Conservation (phyloP, 1,140 invertebrate genomes). For the Subanguina moxae region DNA sequence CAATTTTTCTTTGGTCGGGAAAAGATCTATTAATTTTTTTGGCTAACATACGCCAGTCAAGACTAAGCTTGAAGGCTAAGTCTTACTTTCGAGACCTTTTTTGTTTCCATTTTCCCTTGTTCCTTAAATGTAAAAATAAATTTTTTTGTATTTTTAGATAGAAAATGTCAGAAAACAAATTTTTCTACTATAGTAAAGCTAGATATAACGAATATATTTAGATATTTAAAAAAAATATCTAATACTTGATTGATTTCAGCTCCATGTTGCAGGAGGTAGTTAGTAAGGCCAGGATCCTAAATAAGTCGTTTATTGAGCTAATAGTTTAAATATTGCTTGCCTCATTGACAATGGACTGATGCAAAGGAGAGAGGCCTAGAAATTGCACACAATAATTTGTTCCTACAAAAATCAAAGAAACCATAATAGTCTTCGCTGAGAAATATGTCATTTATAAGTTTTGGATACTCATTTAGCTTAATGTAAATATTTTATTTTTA, state of each 20-base stretch:
- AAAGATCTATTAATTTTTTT: no score
- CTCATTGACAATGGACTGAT: slow-evolving; percentile 96
- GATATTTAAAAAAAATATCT: background rate
- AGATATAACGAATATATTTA: slow-evolving; percentile 18
- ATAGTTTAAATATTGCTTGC: background rate
- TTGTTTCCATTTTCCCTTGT: no score
- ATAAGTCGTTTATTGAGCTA: background rate
- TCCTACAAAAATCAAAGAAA: slow-evolving; percentile 59
- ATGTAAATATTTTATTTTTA: slow-evolving; percentile 90
- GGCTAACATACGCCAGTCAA: background rate
- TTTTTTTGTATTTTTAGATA: slow-evolving; percentile 6
- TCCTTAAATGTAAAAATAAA: no score
- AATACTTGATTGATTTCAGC: slow-evolving; percentile 60
- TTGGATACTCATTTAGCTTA: slow-evolving; percentile 74
- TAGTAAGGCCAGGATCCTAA: slow-evolving; percentile 87
- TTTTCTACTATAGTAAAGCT: no score
- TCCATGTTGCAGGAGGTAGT: slow-evolving; percentile 83
- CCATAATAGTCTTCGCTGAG: slow-evolving; percentile 93
- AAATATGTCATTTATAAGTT: slow-evolving; percentile 91
- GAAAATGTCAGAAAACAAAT: background rate
- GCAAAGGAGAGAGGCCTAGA: slow-evolving; percentile 66
- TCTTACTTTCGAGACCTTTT: no score
- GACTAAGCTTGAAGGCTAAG: no score
- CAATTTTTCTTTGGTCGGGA: no score
- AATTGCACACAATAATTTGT: background rate